Percentiles rank a stretch among this genome's conserved stretches.
These are phyloP conservation scores for Stichopus horrens DNA, from an alignment of 53 echinoderm and acorn worm species.

Conservation along the genomic window DNA sequence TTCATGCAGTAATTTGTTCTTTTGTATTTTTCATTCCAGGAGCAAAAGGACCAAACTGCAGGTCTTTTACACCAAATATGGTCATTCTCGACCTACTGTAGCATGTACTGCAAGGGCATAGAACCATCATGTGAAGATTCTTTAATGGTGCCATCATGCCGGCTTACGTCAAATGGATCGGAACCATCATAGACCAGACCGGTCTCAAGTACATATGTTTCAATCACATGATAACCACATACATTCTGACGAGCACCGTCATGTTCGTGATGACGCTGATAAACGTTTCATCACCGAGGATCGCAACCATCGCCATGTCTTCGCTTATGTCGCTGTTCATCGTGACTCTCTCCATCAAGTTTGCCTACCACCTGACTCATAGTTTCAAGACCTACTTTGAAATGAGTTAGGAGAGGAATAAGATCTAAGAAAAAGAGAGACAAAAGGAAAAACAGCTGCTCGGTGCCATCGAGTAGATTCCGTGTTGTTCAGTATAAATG, in stretches of 20 bases:
- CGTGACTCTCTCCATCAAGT: conserved; percentile 88
- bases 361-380: conserved; percentile 88
- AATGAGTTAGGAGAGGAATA: conserved; percentile 36
- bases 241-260: conserved; percentile 83
- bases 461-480: too few relatives aligned
- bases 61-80: too few relatives aligned
- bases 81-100: too few relatives aligned
- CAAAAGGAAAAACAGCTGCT: too few relatives aligned
- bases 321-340: conserved; percentile 83
- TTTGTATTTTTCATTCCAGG: too few relatives aligned
- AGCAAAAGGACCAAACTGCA: too few relatives aligned
- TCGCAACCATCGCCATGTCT: conserved; percentile 80
- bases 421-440: neutral
- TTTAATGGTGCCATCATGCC: conserved; percentile 61
- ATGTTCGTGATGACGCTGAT: conserved; percentile 82
- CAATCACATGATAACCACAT: conserved; percentile 96
- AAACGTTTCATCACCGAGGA: conserved; percentile 81
- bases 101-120: neutral
- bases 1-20: too few relatives aligned
- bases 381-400: conserved; percentile 92
- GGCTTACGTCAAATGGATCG: conserved; percentile 86
- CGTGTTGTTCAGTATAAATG: too few relatives aligned
- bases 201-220: conserved; percentile 94
- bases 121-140: neutral
- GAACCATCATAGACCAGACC: conserved; percentile 80